Evolutionary conservation across 2,113 vertebrate species (phyloP).

Genomic region (Origma solitaria): DNA sequence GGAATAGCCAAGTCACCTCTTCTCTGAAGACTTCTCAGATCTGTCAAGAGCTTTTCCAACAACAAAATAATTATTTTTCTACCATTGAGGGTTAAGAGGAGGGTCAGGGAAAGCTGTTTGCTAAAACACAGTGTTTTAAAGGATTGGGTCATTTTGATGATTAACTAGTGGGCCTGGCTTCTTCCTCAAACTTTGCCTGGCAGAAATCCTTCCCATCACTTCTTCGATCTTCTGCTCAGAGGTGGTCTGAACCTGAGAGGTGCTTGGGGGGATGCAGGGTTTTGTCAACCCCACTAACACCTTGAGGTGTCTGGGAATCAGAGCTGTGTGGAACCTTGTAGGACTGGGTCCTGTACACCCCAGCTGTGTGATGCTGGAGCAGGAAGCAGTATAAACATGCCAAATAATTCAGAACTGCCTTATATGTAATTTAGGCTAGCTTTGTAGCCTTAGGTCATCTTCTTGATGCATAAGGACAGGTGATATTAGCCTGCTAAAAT

Average conservation of each 20-base stretch:
- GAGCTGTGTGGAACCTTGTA: neutral
- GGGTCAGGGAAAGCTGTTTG: neutral
- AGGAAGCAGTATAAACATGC: neutral
- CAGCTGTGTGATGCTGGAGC: neutral
- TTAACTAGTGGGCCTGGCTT: neutral
- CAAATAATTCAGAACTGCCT: neutral
- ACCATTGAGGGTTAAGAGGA: neutral
- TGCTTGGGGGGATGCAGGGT: fast-evolving
- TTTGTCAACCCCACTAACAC: neutral
- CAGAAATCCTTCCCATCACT: neutral
- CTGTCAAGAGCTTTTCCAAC: neutral
- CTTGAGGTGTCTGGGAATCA: neutral
- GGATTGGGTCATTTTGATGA: neutral
- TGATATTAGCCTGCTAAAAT: neutral
- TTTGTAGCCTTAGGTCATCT: neutral
- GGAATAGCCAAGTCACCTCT: neutral
- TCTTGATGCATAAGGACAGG: neutral
- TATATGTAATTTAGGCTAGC: neutral
- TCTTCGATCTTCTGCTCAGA: neutral
- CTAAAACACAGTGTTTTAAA: neutral
- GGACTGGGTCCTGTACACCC: neutral
- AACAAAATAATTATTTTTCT: neutral
- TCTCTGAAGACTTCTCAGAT: neutral
- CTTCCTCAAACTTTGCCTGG: neutral
- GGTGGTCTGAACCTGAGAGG: neutral